These are phyloP conservation scores for Lithophane semibrunnea DNA, from an alignment of 2,888 invertebrate species.

Conservation along the genomic window DNA sequence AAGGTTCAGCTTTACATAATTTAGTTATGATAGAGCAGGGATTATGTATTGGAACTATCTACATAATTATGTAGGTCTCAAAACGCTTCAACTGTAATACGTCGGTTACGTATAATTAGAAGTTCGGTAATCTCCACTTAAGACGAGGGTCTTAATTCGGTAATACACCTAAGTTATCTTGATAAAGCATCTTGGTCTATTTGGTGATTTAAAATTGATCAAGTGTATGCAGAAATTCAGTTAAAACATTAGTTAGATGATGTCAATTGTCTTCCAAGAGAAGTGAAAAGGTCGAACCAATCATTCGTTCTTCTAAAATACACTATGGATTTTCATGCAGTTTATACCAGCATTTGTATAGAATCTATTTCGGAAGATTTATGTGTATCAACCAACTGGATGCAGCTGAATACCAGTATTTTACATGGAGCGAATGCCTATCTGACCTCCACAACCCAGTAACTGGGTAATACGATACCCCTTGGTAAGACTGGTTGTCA, in stretches of 20 bases:
- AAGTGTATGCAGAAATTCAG: not conserved
- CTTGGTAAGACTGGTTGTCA: too few relatives aligned
- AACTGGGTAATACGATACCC: too few relatives aligned
- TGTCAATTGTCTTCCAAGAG: too few relatives aligned
- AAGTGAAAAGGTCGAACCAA: not conserved
- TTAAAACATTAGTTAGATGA: rapidly evolving
- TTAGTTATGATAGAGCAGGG: slow-evolving; percentile 32
- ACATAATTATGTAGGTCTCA: slow-evolving; percentile 38
- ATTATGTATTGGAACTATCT: slow-evolving; percentile 43
- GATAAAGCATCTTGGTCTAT: slow-evolving; percentile 11
- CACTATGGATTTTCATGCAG: not conserved
- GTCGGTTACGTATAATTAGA: slow-evolving; percentile 34
- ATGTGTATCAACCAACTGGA: not conserved
- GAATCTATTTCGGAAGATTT: not conserved
- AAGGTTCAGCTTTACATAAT: slow-evolving; percentile 53
- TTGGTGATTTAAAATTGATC: not conserved
- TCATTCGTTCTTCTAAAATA: not conserved
- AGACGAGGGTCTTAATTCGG: slow-evolving; percentile 42
- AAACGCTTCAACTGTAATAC: slow-evolving; percentile 34
- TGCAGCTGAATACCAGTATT: too few relatives aligned
- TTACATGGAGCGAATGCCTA: too few relatives aligned
- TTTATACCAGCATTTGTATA: not conserved
- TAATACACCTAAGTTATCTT: slow-evolving; percentile 21
- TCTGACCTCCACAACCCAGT: too few relatives aligned
- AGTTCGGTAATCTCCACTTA: slow-evolving; percentile 38